Evolutionary conservation across 2,888 invertebrate species (phyloP), one percentile per base, ranked within the genome.

Genomic region (Yponomeuta malinellus): DNA sequence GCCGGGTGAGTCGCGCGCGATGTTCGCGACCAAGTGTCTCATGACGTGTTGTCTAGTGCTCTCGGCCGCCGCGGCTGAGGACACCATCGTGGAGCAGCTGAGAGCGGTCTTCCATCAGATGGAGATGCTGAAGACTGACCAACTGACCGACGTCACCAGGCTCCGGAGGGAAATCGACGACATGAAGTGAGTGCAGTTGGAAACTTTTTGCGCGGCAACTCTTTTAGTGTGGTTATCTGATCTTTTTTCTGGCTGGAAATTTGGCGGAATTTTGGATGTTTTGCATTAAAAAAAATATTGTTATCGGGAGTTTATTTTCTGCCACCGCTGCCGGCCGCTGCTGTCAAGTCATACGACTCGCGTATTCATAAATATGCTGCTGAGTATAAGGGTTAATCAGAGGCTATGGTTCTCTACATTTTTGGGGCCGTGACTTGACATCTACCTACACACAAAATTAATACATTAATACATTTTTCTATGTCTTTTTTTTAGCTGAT

Each of bases 101-200:
- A 76, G 80, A 9, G 77, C 76, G 0, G 72, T 90, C 71, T 79
- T 82, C 0, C 84, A 87, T 6, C 83, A 90, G 73, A 76, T 90
- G 0, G 79, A 86, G 33, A 75, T 78, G 2, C 70, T 90, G 74
- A 89, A 85, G 74, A 81, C 75, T 66, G 73, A 79, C 9, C 86
- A 89, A 37, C 48, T 77, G 9, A 75, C 80, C 10, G 89, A 90
- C 37, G 75, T 87, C 0, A 77, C 78, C 0, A 77, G 81, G 0
- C 76, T 91, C 71, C 84, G 83, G 69, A 76, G 77, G 59, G 87
- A 90, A 75, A 81, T 91, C 12, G 82, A 84, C 4, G 84, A 86
- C 12, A 76, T 90, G 23, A 90, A 85, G 90, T 90, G 84, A 89
- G 89, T 87, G 73, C 74, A 59, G 52, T 59, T 59, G 3, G 52